A percentile compares a stretch with the other conserved stretches of the same genome.
These are phyloP conservation scores for Thymallus thymallus DNA, from an alignment of 2,113 vertebrate species.

Conservation along the genomic window DNA sequence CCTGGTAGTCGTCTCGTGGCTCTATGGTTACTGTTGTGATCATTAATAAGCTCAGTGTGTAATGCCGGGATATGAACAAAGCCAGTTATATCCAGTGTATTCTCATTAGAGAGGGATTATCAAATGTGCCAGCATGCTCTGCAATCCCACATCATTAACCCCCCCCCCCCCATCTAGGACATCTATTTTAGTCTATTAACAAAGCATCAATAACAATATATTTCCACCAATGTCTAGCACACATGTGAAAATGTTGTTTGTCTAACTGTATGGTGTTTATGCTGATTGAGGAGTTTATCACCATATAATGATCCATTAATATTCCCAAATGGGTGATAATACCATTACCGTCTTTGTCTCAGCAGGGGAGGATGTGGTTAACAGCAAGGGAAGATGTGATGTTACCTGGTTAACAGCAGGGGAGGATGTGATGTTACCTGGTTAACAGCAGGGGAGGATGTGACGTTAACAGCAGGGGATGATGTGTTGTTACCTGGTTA, in stretches of 20 bases:
- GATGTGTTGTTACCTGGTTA: constrained; percentile 44
- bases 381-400: constrained; percentile 37
- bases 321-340: constrained; percentile 41
- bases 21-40: constrained; percentile 52
- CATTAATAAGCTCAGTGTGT: constrained; percentile 49
- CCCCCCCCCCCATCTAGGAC: constrained; percentile 4
- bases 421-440: constrained; percentile 41
- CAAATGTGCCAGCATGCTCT: constrained; percentile 57
- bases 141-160: constrained; percentile 58
- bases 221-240: not conserved
- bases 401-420: constrained; percentile 35
- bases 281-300: constrained; percentile 48
- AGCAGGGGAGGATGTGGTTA: constrained; percentile 34
- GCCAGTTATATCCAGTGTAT: constrained; percentile 60
- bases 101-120: constrained; percentile 69
- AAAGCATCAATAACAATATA: not conserved
- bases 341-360: constrained; percentile 38
- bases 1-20: constrained; percentile 19
- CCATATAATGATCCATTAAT: constrained; percentile 23
- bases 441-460: constrained; percentile 25
- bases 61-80: constrained; percentile 57
- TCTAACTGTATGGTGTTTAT: constrained; percentile 17
- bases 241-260: not conserved
- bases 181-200: not conserved
- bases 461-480: constrained; percentile 38